Evolutionary conservation across 2,888 invertebrate genomes (phyloP), one percentile per base, ranked within the genome.

Genomic region (Allygus modestus): DNA sequence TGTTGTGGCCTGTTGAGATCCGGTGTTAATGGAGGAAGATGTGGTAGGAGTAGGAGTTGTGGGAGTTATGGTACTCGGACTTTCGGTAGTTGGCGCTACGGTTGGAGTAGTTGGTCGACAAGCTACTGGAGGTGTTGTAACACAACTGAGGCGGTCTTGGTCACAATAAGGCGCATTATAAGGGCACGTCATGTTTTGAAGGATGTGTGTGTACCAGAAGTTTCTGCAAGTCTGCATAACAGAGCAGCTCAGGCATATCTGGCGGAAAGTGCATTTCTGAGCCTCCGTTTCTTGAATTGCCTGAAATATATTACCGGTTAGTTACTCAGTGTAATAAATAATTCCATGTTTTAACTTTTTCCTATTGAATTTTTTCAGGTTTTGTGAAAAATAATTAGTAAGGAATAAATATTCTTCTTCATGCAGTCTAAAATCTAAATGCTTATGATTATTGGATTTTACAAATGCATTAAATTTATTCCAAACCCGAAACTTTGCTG

Each of bases 181-280:
- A 9, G 65, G 31, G 17, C 65, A 65, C 4, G 65, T 65, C 65
- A 28, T 26, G 65, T 65, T 31, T 15, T 65, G 65, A 15, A 65
- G 7, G 31, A 28, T 15, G 31, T 65, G 9, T 28, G 65, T 65
- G 31, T 28, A 65, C 65, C 65, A 65, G 65, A 65, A 65, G 65
- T 65, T 65, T 17, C 31, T 65, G 17, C 65, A 65, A 2, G 65
- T 65, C n/a, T 65, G 28, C 5, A 28, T 26, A 2, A 28, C 20
- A 4, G 4, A 28, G 28, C 65, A 65, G 28, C 2, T 1, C 5
- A 15, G 31, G 17, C 65, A 65, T 17, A 5, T 65, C 65, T 28
- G 28, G 2, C 65, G 26, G 17, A 65, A 65, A 1, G 28, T 28
- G 17, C 65, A 65, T 65, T 28, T 28, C 20, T 65, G 65, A 15